Base-by-base conservation (phyloP, 2,888 invertebrate species). In the Listrodromus nycthemerus region DNA sequence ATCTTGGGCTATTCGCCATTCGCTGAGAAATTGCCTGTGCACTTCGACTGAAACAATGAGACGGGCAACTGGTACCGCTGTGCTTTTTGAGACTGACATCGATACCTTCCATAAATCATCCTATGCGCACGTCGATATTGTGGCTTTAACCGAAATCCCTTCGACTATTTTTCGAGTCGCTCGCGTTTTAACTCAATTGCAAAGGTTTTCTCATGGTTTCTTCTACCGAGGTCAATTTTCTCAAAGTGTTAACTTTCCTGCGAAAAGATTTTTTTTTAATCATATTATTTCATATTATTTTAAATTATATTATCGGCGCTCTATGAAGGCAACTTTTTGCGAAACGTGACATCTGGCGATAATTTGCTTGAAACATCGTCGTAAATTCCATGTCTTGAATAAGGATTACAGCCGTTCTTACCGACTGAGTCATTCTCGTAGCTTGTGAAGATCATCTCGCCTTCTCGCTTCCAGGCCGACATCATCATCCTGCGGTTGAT, bases 61-160 rank as follows among this genome's bases (percentile, higher is more conserved):
- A 27, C n/a, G 6, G 24, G 30, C 19, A n/a, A 55, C 80, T 73
- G 80, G 80, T 80, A 80, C 74, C 80, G 74, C 70, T 66, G 70
- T 27, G 71, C 33, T 8, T 33, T 16, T 55, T 16, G 58, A 19
- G 27, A 48, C 1, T n/a, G 13, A 27, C 19, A 16, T 74, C 27
- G 37, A 65, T 27, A 65, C 41, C 27, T 24, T 24, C 30, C 4
- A 16, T 45, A 45, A 41, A 45, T 45, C 41, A 45, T 45, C 41
- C 41, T 16, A 16, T 45, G 16, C 16, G 41, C 16, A 16, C 2
- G 41, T 0, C 16, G 16, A 13, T 45, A 4, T 45, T 45, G 41
- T 16, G 41, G 41, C 16, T 16, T 45, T 3, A 16, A 3, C n/a
- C n/a, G n/a, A n/a, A n/a, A n/a, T n/a, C n/a, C n/a, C n/a, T n/a